Evolutionary conservation across 1,140 invertebrate genomes (phyloP), one percentile per base, ranked within the genome.

Genomic region (Dendrolimus punctatus): DNA sequence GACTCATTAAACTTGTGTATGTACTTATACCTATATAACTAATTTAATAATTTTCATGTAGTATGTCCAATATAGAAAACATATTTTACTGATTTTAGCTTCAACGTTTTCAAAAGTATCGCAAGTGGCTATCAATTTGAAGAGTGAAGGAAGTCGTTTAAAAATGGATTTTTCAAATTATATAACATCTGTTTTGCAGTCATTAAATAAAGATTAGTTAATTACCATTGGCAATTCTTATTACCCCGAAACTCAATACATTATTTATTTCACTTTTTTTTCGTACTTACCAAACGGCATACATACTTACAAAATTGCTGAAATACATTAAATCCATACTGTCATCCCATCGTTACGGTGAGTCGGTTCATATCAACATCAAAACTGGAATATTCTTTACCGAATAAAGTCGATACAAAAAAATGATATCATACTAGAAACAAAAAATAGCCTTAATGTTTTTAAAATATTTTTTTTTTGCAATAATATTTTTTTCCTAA

Each of bases 91-190:
- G 75, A 44, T 73, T 88, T 85, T 87, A 93, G 93, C 91, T 56
- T 77, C 88, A 41, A 90, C 89, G 10, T 93, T 94, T 65, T 84
- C 87, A 7, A 91, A 91, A 71, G 89, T 94, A 10, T 90, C 89
- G 3, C 89, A 90, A 76, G 88, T 93, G 0, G 85, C 89, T 43
- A 90, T 91, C 5, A 93, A 92, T 62, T 78, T 93, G 48, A 91
- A 92, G 61, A 89, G 90, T 8, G 91, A 90, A 68, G 89, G 89
- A 38, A 91, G 91, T 61, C 85, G 89, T 49, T 81, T 94, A 39
- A 88, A 91, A 76, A 80, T 87, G 40, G 91, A 92, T 67, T 94
- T 94, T 78, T 90, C 89, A 43, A 89, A 88, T 43, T 94, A 89
- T 76, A 66, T 93, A 37, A 80, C 87, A 40, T 89, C 88, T 36